These are phyloP conservation scores for Dolomedes plantarius DNA, from an alignment of 2,888 invertebrate species.

Conservation along the genomic window DNA sequence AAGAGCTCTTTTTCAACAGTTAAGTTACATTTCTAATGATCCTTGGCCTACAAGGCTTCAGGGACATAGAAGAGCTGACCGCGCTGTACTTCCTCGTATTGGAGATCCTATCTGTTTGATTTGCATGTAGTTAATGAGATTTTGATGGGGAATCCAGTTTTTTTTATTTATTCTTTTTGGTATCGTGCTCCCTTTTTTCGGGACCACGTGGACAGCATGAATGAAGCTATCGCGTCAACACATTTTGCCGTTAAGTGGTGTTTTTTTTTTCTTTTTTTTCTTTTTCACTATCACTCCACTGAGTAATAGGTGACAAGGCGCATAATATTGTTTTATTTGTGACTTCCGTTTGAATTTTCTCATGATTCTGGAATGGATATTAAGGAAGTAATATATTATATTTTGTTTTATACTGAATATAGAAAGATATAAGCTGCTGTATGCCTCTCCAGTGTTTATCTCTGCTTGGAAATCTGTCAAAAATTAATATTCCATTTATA, in stretches of 20 bases:
- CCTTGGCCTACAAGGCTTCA: conserved; percentile 34
- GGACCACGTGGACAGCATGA: not conserved
- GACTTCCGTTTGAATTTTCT: too few species aligned
- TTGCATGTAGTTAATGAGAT: conserved; percentile 43
- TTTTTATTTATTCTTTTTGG: not conserved
- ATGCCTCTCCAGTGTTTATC: too few species aligned
- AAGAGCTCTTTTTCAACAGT: not conserved
- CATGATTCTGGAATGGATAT: too few species aligned
- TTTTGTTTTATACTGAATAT: too few species aligned
- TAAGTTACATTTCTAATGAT: conserved; percentile 29
- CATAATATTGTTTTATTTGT: too few species aligned
- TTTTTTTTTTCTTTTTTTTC: too few species aligned
- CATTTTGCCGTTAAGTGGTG: not conserved
- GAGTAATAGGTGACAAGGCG: not conserved
- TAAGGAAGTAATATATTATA: too few species aligned
- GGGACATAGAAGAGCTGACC: conserved; percentile 20
- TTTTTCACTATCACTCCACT: not conserved
- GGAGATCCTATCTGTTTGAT: conserved; percentile 30
- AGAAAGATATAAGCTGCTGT: too few species aligned
- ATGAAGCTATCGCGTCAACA: not conserved
- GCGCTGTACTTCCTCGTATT: conserved; percentile 24
- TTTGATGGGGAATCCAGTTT: conserved; percentile 10
- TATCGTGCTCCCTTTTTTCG: not conserved
- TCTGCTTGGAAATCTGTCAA: too few species aligned
- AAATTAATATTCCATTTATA: too few species aligned